phyloP scores from a whole-genome alignment of 2,113 vertebrate genomes.

The Eira barbara region DNA sequence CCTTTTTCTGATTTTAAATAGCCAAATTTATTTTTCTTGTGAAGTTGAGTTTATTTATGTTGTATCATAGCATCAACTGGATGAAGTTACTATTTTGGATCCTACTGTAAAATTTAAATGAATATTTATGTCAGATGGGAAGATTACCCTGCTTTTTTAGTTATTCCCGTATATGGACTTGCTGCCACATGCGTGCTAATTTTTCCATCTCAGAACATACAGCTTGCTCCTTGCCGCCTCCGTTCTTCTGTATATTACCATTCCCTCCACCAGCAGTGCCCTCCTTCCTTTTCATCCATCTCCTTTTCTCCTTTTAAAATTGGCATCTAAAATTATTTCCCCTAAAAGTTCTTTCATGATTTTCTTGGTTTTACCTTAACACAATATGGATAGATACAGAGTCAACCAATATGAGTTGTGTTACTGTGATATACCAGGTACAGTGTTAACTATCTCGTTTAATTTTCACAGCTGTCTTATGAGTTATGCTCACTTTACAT shows the following conservation, averaged over 20 bases:
- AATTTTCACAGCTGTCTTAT: neutral
- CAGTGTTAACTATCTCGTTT: neutral
- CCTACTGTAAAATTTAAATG: constrained; percentile 56
- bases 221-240: neutral
- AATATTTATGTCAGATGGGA: constrained; percentile 22
- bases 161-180: neutral
- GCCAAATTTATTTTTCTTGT: constrained; percentile 20
- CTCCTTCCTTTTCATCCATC: neutral
- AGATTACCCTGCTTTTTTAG: neutral
- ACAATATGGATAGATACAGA: neutral
- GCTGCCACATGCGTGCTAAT: constrained; percentile 10
- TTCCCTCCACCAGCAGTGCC: neutral
- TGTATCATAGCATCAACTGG: constrained; percentile 22
- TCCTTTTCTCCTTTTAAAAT: constrained; percentile 35
- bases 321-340: constrained; percentile 17
- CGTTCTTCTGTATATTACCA: neutral
- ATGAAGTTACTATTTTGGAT: constrained; percentile 48
- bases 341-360: neutral
- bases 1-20: neutral
- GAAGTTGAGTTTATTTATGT: constrained; percentile 19
- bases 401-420: neutral
- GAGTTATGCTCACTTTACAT: neutral
- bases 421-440: neutral
- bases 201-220: neutral
- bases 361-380: constrained; percentile 14